phyloP scores from a whole-genome alignment of 2,888 invertebrate genomes.

The Stenolophus ochropezus region DNA sequence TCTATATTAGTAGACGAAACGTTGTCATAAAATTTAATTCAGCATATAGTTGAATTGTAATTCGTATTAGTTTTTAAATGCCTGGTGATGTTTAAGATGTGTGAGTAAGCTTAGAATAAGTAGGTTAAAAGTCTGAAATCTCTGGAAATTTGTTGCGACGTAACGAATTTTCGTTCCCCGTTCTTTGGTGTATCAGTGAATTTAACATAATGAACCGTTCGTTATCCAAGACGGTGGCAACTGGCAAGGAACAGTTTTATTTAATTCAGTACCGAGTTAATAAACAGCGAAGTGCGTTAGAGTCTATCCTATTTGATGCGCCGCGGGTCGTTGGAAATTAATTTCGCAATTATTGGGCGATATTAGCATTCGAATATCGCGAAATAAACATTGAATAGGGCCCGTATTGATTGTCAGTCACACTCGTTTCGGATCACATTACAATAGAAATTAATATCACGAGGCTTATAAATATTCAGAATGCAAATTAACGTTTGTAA shows the following conservation, averaged over 20 bases:
- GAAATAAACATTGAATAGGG: conserved; percentile 54
- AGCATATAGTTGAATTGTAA: too few species aligned
- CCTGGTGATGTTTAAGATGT: too few species aligned
- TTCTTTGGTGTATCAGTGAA: conserved; percentile 18
- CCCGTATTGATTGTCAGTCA: conserved; percentile 57
- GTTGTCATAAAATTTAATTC: too few species aligned
- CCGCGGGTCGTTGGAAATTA: conserved; percentile 39
- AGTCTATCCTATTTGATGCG: conserved; percentile 32
- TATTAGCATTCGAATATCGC: conserved; percentile 58
- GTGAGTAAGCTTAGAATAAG: too few species aligned
- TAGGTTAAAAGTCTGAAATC: not conserved
- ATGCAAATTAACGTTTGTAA: conserved; percentile 58
- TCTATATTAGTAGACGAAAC: too few species aligned
- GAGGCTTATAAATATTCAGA: conserved; percentile 59
- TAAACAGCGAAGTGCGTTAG: conserved; percentile 18
- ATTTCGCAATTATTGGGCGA: conserved; percentile 52
- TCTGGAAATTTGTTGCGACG: not conserved
- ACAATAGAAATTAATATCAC: conserved; percentile 66
- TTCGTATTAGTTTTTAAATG: too few species aligned
- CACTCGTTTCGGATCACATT: conserved; percentile 62
- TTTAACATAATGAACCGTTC: conserved; percentile 40
- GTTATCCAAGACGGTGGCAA: conserved; percentile 23
- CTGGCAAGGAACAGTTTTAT: conserved; percentile 26
- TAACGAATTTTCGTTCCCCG: conserved; percentile 31
- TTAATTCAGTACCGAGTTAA: conserved; percentile 41